phyloP scores from a whole-genome alignment of 1,140 invertebrate species.

The Archivesica marissinica region DNA sequence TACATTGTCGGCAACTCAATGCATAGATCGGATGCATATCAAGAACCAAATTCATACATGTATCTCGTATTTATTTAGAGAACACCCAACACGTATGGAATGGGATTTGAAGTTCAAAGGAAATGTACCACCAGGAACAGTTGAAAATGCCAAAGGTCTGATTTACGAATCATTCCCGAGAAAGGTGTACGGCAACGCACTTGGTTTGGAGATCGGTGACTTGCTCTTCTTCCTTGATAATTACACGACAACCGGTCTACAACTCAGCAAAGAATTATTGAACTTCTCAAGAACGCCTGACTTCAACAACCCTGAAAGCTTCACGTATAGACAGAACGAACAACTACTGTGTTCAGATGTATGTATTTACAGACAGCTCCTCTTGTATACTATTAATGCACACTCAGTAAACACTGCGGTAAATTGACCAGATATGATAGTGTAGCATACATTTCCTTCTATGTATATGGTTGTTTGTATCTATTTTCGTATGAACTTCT shows the following conservation, averaged over 20 bases:
- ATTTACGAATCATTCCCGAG: slow-evolving; percentile 46
- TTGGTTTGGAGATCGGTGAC: slow-evolving; percentile 48
- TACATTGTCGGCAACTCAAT: no score
- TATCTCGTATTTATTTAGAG: background rate
- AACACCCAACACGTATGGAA: slow-evolving; percentile 58
- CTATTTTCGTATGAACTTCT: no score
- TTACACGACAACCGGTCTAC: slow-evolving; percentile 37
- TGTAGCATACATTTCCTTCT: no score
- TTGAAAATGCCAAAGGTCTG: slow-evolving; percentile 30
- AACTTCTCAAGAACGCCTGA: slow-evolving; percentile 47
- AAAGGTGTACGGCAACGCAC: slow-evolving; percentile 14
- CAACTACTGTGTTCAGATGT: slow-evolving; percentile 52
- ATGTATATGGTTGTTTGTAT: no score
- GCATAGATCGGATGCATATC: no score
- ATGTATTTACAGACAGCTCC: no score
- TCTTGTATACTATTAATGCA: no score
- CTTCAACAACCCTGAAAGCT: slow-evolving; percentile 33
- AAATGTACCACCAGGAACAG: slow-evolving; percentile 39
- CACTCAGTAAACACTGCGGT: no score
- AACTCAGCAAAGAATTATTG: slow-evolving; percentile 28
- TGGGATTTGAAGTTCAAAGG: slow-evolving; percentile 61
- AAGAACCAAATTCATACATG: no score
- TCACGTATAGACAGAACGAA: slow-evolving; percentile 31
- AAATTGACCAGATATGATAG: no score
- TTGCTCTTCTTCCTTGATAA: slow-evolving; percentile 56